Evolutionary conservation across 2,888 invertebrate genomes (phyloP), one percentile per base, ranked within the genome.

Genomic region (Drosophila atripex): DNA sequence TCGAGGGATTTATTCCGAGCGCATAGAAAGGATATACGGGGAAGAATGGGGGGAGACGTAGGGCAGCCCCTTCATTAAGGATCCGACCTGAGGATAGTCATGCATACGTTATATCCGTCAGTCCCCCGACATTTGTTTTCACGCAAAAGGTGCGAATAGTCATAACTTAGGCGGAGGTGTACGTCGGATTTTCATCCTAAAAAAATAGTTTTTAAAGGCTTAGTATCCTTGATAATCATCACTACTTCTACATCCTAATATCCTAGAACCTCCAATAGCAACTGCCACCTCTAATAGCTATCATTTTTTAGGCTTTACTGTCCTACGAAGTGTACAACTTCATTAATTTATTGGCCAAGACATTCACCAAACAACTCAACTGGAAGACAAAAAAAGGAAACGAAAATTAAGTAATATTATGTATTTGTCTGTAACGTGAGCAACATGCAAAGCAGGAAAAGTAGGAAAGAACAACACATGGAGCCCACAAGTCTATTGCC

Each of bases 361-460:
- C 18, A 41, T 41, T 41, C 39, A 3, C 9, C 18, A 18, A 41
- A 18, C 39, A 41, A 18, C 14, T 41, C 16, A 41, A 18, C 39
- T 18, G 7, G 21, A 30, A 55, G 65, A 25, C 47, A 53, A 65
- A 54, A 53, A 28, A 28, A 64, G 66, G 55, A 71, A 66, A 83
- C 65, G 64, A 76, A 79, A 84, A 86, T 88, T 76, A 88, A 88
- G 77, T 86, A 86, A 79, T 86, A 73, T 88, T 76, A 83, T 88
- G 76, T 86, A 88, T 86, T 88, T 88, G 84, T 73, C 86, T 83
- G 76, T 79, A 86, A 88, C 86, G 84, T 88, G 88, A 84, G 86
- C 38, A 41, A 72, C 76, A 86, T 84, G 54, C 71, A 66, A 61
- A 86, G 58, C 41, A 50, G n/a, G n/a, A n/a, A n/a, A 30, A 35